Conservation (phyloP, 1,140 invertebrate genomes). For the Trinorchestia longiramus region DNA sequence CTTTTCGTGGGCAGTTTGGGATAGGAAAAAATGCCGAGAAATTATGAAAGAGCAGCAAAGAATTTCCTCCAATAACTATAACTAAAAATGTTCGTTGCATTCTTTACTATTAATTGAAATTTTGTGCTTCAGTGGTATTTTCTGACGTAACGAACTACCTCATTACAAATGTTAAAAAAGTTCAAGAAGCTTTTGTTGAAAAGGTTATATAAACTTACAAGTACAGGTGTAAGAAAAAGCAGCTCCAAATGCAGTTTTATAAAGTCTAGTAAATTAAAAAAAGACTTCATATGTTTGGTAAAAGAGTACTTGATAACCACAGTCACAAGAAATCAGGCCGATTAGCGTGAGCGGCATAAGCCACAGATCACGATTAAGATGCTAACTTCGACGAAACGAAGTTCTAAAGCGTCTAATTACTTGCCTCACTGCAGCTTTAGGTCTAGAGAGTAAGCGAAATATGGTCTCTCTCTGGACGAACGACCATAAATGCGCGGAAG, state of each 20-base stretch:
- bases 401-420: conserved; percentile 4
- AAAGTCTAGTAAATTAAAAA: background rate
- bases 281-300: background rate
- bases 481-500: background rate
- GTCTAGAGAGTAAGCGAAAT: background rate
- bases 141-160: background rate
- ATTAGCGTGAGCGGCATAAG: background rate
- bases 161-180: background rate
- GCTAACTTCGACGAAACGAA: background rate
- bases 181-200: background rate
- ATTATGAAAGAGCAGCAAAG: background rate
- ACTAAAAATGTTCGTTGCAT: background rate
- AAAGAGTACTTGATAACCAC: background rate
- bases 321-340: background rate
- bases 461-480: background rate
- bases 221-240: background rate
- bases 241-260: background rate
- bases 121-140: background rate
- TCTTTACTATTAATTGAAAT: background rate
- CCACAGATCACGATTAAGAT: conserved; percentile 18
- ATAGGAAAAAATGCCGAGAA: background rate
- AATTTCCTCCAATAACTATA: background rate
- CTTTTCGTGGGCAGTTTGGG: background rate
- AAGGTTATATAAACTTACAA: background rate
- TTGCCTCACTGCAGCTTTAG: background rate